Base-by-base conservation (phyloP, 2,888 invertebrate species). In the Orthosia incerta region DNA sequence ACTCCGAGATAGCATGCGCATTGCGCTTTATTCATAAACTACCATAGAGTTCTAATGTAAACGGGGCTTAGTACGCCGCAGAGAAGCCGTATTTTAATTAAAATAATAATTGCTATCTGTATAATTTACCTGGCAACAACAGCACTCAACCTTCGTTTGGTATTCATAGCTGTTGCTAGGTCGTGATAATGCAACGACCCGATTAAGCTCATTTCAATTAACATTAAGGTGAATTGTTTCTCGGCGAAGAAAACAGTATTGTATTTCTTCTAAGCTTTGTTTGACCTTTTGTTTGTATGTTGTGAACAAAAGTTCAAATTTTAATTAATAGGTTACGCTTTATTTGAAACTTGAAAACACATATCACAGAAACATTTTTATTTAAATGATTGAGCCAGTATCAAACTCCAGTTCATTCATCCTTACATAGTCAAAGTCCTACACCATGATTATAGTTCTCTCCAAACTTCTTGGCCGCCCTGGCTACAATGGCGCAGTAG, bases 161-260 rank as follows among this genome's bases (percentile, higher is more conserved):
- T 67, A 75, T 67, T 72, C 51, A 76, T 60, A 76, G 63, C 66
- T 75, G 50, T 62, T 64, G 67, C 70, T 63, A 83, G 83, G 63
- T 80, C 80, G 72, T 67, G 26, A 69, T 75, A 81, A 83, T 81
- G 83, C 83, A 83, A 71, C 65, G 76, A 79, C 80, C 80, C 55
- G 48, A 62, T 71, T 65, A 59, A 48, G 71, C 56, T 70, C 31
- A 64, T 82, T 71, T 74, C 53, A 76, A 76, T 65, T 65, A 55
- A 55, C 23, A 31, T 31, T 31, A 45, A 72, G 61, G n/a, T 59
- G 7, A 55, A 75, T 74, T 20, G 50, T 60, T 60, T 55, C 50
- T 59, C 7, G 9, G 50, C 12, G 18, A 65, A 79, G 20, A 51
- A 50, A 51, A 57, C 18, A 31, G 46, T 23, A 76, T 23, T 55